Evolutionary conservation across 2,888 invertebrate genomes (phyloP), one percentile per base, ranked within the genome.

Genomic region (Spilarctia lutea): DNA sequence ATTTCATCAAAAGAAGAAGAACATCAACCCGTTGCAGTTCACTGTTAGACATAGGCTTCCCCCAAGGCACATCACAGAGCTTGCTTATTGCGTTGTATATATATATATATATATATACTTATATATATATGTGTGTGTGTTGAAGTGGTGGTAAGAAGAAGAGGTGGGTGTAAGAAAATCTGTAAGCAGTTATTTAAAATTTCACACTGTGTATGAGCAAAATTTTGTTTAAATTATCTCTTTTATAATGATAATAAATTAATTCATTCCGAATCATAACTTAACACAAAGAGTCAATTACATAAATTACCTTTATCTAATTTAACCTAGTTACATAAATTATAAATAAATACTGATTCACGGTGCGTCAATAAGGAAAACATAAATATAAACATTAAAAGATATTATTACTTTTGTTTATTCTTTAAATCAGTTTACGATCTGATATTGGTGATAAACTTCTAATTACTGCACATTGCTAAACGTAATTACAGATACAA

Each of bases 271-370:
- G 30, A 39, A 39, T 72, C 20, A 67, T 52, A 66, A 33, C 27
- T 56, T 56, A 6, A 67, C 30, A 60, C 20, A 63, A 70, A 42
- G 63, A 42, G 63, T 63, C 27, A 71, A 63, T 71, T 45, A 60
- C 35, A 56, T 56, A n/a, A 60, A 60, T 60, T 18, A 52, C 68
- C 68, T 63, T 73, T 73, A 73, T 73, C 71, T 39, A n/a, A 48
- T 77, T 79, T 84, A 79, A 83, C 81, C 81, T 75, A 81, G 72
- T 71, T 70, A 48, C 45, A 33, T 68, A 71, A 65, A 56, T 72
- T 56, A 45, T 30, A 65, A 20, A 39, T 69, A 65, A 68, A 68
- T 39, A 68, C 20, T 68, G 60, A 27, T 68, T 68, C 63, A n/a
- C 39, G 56, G 39, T 42, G 56, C 67, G 56, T 63, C 52, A 73